Evolutionary conservation across 1,140 invertebrate genomes (phyloP).

Genomic region (Mamestra configurata): DNA sequence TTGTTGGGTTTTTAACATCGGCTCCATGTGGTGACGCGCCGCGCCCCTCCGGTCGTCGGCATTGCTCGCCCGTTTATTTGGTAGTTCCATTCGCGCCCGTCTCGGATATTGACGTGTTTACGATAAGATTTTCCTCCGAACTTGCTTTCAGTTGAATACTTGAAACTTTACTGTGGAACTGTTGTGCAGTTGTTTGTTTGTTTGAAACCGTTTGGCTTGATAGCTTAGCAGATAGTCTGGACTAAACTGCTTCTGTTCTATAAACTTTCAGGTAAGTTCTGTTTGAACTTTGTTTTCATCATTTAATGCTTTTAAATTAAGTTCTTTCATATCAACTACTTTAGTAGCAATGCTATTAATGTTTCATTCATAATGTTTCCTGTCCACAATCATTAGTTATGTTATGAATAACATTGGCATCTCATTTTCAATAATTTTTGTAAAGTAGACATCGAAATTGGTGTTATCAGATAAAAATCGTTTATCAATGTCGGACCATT

Average conservation of each 20-base stretch:
- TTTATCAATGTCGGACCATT: conserved; percentile 39
- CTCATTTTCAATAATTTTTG: conserved; percentile 2
- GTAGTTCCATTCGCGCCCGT: conserved; percentile 72
- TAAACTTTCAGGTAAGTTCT: conserved; percentile 56
- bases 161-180: conserved; percentile 36
- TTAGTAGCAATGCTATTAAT: background rate
- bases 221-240: conserved; percentile 17
- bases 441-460: background rate
- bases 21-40: conserved; percentile 63
- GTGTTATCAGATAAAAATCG: conserved; percentile 40
- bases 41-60: conserved; percentile 71
- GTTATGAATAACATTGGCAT: background rate
- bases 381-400: background rate
- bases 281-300: background rate
- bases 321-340: background rate
- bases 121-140: conserved; percentile 33
- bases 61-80: conserved; percentile 65
- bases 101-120: conserved; percentile 68
- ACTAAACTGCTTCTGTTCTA: conserved; percentile 55
- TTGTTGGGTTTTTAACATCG: conserved; percentile 68
- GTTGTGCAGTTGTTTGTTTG: conserved; percentile 46
- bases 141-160: conserved; percentile 47
- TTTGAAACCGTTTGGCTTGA: conserved; percentile 33
- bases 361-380: background rate
- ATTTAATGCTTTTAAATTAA: background rate